These are phyloP conservation scores for Scaptodrosophila lebanonensis DNA, from an alignment of 1,140 invertebrate genomes.

Conservation along the genomic window DNA sequence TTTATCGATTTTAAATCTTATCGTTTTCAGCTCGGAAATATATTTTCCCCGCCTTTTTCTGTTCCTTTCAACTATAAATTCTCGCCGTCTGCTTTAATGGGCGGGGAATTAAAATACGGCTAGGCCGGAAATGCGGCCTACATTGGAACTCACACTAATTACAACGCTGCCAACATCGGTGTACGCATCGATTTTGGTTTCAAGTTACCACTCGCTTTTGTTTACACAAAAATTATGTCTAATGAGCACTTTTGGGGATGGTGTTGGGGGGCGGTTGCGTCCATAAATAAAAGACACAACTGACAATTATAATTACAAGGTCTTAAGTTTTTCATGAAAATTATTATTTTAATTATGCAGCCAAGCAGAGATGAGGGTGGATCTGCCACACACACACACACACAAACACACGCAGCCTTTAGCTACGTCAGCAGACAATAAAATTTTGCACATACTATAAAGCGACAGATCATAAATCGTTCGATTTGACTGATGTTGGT, in stretches of 20 bases:
- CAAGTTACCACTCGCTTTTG: slow-evolving; percentile 64
- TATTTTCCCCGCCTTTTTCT: too few species aligned
- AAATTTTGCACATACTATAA: slow-evolving; percentile 32
- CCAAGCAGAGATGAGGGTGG: slow-evolving; percentile 17
- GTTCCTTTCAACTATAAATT: too few species aligned
- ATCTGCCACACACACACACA: too few species aligned
- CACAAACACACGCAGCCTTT: too few species aligned
- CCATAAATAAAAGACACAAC: slow-evolving; percentile 47
- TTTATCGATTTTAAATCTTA: too few species aligned
- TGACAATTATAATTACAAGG: slow-evolving; percentile 74
- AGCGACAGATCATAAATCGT: slow-evolving; percentile 62
- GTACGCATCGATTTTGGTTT: slow-evolving; percentile 65
- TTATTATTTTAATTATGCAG: slow-evolving; percentile 70
- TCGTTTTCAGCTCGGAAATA: too few species aligned
- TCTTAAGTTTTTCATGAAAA: slow-evolving; percentile 73
- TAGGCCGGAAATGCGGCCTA: too few species aligned
- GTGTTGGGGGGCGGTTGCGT: slow-evolving; percentile 44
- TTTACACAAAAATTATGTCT: slow-evolving; percentile 74
- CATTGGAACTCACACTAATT: slow-evolving; percentile 25
- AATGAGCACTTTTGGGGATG: slow-evolving; percentile 52
- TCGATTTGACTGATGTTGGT: background rate
- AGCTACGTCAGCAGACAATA: too few species aligned
- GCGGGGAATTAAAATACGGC: too few species aligned
- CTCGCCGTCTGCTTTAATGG: too few species aligned
- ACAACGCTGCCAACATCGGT: slow-evolving; percentile 13